These are phyloP conservation scores for Tachina fera DNA, from an alignment of 2,888 invertebrate genomes.

Conservation along the genomic window DNA sequence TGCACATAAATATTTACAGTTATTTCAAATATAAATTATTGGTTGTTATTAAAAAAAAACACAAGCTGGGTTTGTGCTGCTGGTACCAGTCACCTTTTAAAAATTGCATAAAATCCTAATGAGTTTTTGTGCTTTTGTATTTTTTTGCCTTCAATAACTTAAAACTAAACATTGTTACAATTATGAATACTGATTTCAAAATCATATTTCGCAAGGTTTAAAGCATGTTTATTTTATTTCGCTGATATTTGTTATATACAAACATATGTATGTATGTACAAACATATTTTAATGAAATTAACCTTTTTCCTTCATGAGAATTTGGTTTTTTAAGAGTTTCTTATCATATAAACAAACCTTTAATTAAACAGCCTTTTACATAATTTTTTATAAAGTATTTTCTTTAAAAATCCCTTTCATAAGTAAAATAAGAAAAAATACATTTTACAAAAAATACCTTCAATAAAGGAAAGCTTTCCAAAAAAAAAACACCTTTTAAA, in stretches of 20 bases:
- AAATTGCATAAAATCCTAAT: slow-evolving; percentile 15
- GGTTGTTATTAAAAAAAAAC: background rate
- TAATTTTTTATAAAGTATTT: background rate
- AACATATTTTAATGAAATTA: too few relatives aligned
- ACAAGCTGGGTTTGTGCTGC: background rate
- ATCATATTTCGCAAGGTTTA: too few relatives aligned
- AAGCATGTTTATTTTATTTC: too few relatives aligned
- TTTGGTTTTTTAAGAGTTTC: background rate
- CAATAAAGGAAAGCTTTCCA: too few relatives aligned
- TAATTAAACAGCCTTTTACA: background rate
- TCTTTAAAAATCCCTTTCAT: background rate
- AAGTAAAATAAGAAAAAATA: too few relatives aligned
- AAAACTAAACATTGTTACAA: background rate
- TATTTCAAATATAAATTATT: slow-evolving; percentile 33
- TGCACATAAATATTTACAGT: slow-evolving; percentile 43
- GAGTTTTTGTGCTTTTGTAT: background rate
- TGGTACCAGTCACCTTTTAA: slow-evolving; percentile 21
- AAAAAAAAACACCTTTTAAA: too few relatives aligned
- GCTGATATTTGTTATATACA: too few relatives aligned
- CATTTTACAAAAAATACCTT: too few relatives aligned
- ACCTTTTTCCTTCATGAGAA: too few relatives aligned
- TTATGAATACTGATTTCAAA: too few relatives aligned
- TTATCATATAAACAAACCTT: background rate
- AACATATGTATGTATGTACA: too few relatives aligned
- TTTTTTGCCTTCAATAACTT: background rate